Evolutionary conservation across 2,888 invertebrate genomes (phyloP).

Genomic region (Caenorhabditis uteleia): DNA sequence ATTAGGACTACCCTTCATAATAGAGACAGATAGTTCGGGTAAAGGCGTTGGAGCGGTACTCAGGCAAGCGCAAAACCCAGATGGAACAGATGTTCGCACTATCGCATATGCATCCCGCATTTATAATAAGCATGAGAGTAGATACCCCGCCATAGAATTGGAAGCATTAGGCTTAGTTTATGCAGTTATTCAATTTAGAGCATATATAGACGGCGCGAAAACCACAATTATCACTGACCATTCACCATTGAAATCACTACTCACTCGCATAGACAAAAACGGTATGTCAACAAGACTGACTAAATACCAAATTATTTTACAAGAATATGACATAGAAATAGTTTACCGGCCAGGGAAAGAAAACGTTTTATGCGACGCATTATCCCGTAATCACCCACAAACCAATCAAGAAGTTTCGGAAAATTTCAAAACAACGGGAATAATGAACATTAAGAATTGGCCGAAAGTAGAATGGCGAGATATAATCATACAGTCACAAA

Average conservation of each 20-base stretch:
- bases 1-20: neutral
- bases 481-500: too few species aligned
- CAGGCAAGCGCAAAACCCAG: neutral
- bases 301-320: conserved; percentile 10
- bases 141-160: neutral
- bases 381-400: too few species aligned
- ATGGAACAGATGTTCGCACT: neutral
- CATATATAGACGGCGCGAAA: neutral
- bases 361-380: conserved; percentile 13
- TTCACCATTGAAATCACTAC: too few species aligned
- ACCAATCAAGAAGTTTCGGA: too few species aligned
- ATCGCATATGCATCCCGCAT: neutral
- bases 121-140: neutral
- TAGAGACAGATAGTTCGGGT: neutral
- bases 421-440: too few species aligned
- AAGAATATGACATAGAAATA: conserved; percentile 13
- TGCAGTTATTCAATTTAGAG: neutral
- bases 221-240: neutral
- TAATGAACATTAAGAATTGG: too few species aligned
- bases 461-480: too few species aligned
- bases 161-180: neutral
- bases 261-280: neutral
- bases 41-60: neutral
- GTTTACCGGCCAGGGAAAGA: conserved; percentile 21
- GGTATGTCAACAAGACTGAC: conserved; percentile 14